These are phyloP conservation scores for Toxostoma redivivum DNA, from an alignment of 2,113 vertebrate species.

Conservation along the genomic window DNA sequence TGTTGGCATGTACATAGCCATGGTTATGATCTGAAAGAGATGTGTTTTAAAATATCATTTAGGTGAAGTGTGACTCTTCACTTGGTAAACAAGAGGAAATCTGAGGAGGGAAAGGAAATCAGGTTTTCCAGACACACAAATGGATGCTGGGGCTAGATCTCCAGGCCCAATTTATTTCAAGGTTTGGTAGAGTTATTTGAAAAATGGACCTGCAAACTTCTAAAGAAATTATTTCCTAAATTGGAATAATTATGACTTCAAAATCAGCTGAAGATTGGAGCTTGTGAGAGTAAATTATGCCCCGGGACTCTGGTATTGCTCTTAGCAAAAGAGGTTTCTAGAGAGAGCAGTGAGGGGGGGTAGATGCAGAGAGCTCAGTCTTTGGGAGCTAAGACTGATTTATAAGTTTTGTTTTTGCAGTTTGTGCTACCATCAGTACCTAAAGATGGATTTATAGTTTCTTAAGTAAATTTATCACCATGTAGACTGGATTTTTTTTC, in stretches of 20 bases:
- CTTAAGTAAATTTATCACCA: slow-evolving; percentile 56
- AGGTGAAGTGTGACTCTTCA: background rate
- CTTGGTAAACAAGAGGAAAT: background rate
- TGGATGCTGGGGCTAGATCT: background rate
- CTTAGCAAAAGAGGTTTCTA: slow-evolving; percentile 63
- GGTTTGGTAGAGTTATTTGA: background rate
- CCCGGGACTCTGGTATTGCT: slow-evolving; percentile 35
- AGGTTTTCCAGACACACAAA: background rate
- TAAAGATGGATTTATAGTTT: slow-evolving; percentile 49
- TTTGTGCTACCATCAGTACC: slow-evolving; percentile 15
- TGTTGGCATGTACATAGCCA: background rate
- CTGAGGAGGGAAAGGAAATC: background rate
- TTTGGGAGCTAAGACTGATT: slow-evolving; percentile 20
- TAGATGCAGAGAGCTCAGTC: slow-evolving; percentile 54
- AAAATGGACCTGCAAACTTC: background rate
- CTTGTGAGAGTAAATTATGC: slow-evolving; percentile 29
- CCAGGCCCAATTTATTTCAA: background rate
- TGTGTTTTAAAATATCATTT: background rate
- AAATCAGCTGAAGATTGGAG: background rate
- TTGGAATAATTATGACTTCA: background rate
- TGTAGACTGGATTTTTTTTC: slow-evolving; percentile 5
- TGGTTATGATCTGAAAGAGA: background rate
- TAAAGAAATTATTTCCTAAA: background rate
- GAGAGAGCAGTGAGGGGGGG: slow-evolving; percentile 57
- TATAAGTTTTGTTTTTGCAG: slow-evolving; percentile 40